Base-by-base conservation (phyloP, 2,113 vertebrate genomes). In the Bagarius yarrelli region DNA sequence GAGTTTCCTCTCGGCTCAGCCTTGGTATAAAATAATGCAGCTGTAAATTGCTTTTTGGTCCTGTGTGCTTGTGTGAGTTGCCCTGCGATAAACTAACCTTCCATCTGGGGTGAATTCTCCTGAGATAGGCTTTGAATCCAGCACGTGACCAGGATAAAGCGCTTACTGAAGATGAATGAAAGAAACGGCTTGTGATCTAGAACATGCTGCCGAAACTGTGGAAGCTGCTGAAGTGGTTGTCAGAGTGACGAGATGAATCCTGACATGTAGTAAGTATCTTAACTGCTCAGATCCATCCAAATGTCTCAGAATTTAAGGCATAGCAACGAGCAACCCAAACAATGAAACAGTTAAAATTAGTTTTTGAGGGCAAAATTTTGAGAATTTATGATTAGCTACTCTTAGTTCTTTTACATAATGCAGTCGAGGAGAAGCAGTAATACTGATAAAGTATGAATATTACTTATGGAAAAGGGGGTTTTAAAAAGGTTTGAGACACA, bases 141-240 rank as follows among this genome's bases (percentile, higher is more conserved):
- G 8, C 27, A 73, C n/a, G 13, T 67, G 34, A 73, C 47, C 27
- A 34, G 27, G 27, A 73, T 72, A 27, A 55, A 32, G 27, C 4
- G 27, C 11, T 73, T 73, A 73, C 50, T 32, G 27, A 55, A 73
- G 70, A 71, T 71, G 47, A 53, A 71, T 71, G 47, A 73, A 73
- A 14, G 25, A 34, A 55, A 72, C 16, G 34, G 50, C 50, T 14
- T 55, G 50, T 55, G 27, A 23, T 73, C 9, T 53, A 15, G 21
- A 34, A 73, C 50, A 11, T 73, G 12, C 44, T 30, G 47, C 1
- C 8, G 52, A 30, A 32, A 19, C 15, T 71, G 44, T 30, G 16
- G 30, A 53, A 32, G 16, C 12, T 30, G 16, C 3, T 21, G 15
- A 52, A 0, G 25, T 19, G 47, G 44, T 47, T 72, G 47, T 27